Base-by-base conservation (phyloP, 2,888 invertebrate species). In the Melieria omissa region DNA sequence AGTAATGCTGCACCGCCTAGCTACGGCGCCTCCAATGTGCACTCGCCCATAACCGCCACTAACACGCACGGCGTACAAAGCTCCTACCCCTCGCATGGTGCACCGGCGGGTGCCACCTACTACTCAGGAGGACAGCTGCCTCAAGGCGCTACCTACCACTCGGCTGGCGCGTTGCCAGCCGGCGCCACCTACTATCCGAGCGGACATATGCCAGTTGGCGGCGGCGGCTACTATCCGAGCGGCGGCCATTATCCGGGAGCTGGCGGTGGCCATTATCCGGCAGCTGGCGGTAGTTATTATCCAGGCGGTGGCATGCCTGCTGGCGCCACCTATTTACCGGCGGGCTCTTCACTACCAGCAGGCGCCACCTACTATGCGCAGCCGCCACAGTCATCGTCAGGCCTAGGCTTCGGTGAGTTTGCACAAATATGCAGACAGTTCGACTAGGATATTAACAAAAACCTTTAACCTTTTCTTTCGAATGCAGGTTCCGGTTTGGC, bases 361-460 rank as follows among this genome's bases (percentile, higher is more conserved):
- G 85, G 84, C 1, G 80, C 82, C 14, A 81, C 81, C n/a, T 82
- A 80, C 14, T 81, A 83, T 64, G 73, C 83, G 5, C 78, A 82
- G 60, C 78, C 84, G 41, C 85, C 85, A 5, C 84, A 84, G 60
- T 80, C 84, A 10, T 85, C 85, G n/a, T 86, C 86, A 0, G 87
- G 87, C 54, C 80, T 83, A 71, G 86, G 86, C 63, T 83, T 86
- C 47, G 86, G 86, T 86, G 77, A 80, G 81, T 74, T 60, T 29
- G 41, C 10, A 14, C 62, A 62, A 4, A 41, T 41, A 6, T 8
- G 49, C 49, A 49, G 2, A 12, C 12, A 49, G 49, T 49, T 49
- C 12, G 9, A 49, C 49, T 49, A 2, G 47, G 41, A 7, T 10
- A 12, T 47, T 5, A 12, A 54, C 45, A 52, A 16, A 46, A 66